These are phyloP conservation scores for Tetheella fluctuosa DNA, from an alignment of 2,888 invertebrate species.

Conservation along the genomic window DNA sequence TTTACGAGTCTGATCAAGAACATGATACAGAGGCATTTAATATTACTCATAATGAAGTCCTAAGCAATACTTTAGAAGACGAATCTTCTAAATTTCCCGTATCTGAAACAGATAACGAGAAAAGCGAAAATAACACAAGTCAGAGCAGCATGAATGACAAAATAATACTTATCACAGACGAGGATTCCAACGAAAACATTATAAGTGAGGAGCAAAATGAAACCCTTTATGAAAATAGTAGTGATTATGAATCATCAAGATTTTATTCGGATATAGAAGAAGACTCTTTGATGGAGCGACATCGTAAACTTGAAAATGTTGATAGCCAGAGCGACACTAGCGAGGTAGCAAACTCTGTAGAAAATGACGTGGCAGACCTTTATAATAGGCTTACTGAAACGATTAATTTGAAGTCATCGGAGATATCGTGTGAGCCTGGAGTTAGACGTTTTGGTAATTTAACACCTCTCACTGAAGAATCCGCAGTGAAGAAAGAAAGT, in stretches of 20 bases:
- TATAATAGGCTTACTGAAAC: slow-evolving; percentile 60
- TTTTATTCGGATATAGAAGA: slow-evolving; percentile 61
- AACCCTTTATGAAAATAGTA: slow-evolving; percentile 39
- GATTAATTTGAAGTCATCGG: slow-evolving; percentile 40
- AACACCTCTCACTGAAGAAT: slow-evolving; percentile 74
- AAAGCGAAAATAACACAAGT: slow-evolving; percentile 36
- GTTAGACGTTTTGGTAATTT: slow-evolving; percentile 49
- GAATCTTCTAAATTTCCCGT: slow-evolving; percentile 52
- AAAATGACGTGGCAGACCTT: slow-evolving; percentile 64
- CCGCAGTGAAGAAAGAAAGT: slow-evolving; percentile 55
- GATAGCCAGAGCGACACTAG: slow-evolving; percentile 47
- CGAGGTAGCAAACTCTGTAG: slow-evolving; percentile 55
- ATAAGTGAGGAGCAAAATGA: slow-evolving; percentile 38
- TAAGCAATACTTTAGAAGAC: slow-evolving; percentile 45
- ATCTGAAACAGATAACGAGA: slow-evolving; percentile 49
- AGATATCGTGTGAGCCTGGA: slow-evolving; percentile 38
- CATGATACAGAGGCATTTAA: background rate
- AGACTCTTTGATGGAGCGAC: slow-evolving; percentile 64
- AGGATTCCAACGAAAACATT: slow-evolving; percentile 45
- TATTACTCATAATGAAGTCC: slow-evolving; percentile 20
- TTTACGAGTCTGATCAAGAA: background rate
- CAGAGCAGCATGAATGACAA: slow-evolving; percentile 41
- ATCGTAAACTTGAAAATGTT: slow-evolving; percentile 22
- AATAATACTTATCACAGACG: slow-evolving; percentile 40
- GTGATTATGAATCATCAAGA: slow-evolving; percentile 45